A percentile compares a stretch with the other conserved stretches of the same genome.
Conservation (phyloP, 2,113 vertebrate genomes). For the Pseudopipra pipra region DNA sequence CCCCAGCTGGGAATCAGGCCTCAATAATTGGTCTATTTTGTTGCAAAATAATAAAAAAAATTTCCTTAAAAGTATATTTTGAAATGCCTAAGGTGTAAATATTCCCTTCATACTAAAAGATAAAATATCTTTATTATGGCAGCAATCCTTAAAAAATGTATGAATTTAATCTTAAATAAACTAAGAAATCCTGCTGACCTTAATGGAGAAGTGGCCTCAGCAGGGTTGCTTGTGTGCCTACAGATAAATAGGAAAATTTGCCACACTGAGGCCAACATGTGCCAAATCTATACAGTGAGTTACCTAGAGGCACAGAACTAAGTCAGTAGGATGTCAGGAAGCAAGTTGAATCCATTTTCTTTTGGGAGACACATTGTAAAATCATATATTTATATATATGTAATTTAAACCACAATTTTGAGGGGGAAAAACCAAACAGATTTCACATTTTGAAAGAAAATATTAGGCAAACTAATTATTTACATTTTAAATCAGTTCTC, state of each 20-base stretch:
- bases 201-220: neutral
- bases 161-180: neutral
- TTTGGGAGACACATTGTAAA: neutral
- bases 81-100: neutral
- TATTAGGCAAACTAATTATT: constrained; percentile 16
- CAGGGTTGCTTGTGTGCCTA: neutral
- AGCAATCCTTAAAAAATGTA: neutral
- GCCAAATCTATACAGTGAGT: rapidly evolving
- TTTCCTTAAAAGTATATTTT: neutral
- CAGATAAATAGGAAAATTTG: neutral
- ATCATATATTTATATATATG: neutral
- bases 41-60: neutral
- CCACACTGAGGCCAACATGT: neutral
- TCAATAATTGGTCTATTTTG: neutral
- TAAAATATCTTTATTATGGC: neutral
- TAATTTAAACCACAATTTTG: neutral
- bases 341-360: neutral
- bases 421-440: neutral
- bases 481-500: neutral
- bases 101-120: neutral
- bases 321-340: neutral
- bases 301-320: neutral
- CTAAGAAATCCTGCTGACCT: neutral
- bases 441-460: constrained; percentile 39
- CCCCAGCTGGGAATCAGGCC: neutral